phyloP scores from a whole-genome alignment of 1,140 invertebrate genomes.

The Eurosta solidaginis region DNA sequence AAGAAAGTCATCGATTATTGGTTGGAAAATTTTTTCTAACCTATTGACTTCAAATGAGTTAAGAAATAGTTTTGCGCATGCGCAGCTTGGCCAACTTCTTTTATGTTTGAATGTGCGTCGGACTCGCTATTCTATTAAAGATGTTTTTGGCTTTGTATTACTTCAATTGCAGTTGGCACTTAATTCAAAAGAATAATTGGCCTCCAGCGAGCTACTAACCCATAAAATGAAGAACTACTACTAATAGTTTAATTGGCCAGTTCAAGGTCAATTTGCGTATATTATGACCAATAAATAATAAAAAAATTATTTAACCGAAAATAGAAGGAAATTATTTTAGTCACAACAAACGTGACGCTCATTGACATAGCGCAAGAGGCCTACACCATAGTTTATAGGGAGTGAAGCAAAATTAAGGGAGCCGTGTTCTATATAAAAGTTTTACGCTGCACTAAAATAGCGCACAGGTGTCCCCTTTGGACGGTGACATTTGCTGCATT shows the following conservation, averaged over 20 bases:
- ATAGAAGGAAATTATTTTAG: neutral
- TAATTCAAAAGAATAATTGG: too few species aligned
- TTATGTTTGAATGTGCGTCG: neutral
- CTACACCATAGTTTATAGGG: neutral
- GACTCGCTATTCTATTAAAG: too few species aligned
- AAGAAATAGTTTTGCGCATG: neutral
- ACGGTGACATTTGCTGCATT: neutral
- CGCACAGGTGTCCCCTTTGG: neutral
- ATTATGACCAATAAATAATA: neutral
- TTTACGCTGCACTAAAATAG: too few species aligned
- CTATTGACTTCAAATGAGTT: neutral
- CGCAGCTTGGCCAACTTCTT: neutral
- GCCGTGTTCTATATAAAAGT: neutral
- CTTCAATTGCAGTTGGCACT: too few species aligned
- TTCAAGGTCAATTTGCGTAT: constrained; percentile 4
- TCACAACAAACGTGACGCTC: neutral
- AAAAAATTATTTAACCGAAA: neutral
- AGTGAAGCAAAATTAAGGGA: neutral
- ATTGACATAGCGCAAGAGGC: too few species aligned
- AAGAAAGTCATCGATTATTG: too few species aligned
- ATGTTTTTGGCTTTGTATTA: too few species aligned
- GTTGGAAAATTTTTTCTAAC: too few species aligned
- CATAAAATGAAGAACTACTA: neutral
- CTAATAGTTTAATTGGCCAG: neutral
- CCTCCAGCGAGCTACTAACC: neutral